Base-by-base conservation (phyloP, 2,113 vertebrate species). In the Caranx melampygus region DNA sequence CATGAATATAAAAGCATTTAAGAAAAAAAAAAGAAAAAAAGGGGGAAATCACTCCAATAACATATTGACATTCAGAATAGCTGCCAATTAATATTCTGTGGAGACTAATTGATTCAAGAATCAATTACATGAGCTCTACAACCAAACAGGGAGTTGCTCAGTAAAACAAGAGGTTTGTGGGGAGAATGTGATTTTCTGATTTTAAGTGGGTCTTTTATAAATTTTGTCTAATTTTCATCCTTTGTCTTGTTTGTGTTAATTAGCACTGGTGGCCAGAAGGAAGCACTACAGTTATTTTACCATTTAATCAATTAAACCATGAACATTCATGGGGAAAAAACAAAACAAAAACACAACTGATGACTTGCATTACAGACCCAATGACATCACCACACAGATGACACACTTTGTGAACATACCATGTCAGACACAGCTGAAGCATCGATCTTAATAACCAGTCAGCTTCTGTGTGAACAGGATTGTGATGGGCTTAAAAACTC, bases 311-410 rank as follows among this genome's bases (percentile, higher is more conserved):
- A 33, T 14, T 64, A 18, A 65, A 65, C 14, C 26, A 82, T 9
- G 3, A 72, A 34, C 37, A 54, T 52, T 13, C 21, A 21, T 4
- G 9, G n/a, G n/a, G 20, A 3, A 26, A 2, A 49, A 44, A 15
- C 5, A 42, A 66, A n/a, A 40, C 33, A 3, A 16, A 58, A 33
- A 51, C 34, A 9, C 14, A 69, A n/a, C 0, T 51, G 57, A 62
- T 26, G 42, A 44, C 14, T 61, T 57, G 55, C 51, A 31, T 61
- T 62, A 15, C 35, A 77, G 72, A 72, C 55, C 69, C 10, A 2
- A 5, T 52, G 59, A 88, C 82, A 78, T 62, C 62, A 52, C 47
- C n/a, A 6, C 26, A 55, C 40, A 45, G 47, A 47, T 34, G 45
- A 54, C 60, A 51, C 45, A 31, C 60, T 65, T 15, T 40, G 15